Base-by-base conservation (phyloP, 1,140 invertebrate species). In the Drosophila rufa region DNA sequence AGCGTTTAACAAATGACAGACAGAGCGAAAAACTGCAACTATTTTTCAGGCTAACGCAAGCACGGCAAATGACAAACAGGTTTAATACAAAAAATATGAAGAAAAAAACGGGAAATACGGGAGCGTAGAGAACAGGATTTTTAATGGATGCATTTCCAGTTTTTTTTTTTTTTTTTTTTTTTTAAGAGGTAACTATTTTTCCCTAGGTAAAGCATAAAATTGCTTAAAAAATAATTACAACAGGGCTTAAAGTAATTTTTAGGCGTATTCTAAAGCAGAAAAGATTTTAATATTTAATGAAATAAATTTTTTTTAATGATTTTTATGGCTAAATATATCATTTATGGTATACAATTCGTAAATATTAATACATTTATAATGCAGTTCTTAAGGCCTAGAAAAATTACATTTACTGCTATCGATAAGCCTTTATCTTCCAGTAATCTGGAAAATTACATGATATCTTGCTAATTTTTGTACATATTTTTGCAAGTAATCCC, bases 1-100 rank as follows among this genome's bases (percentile, higher is more conserved):
- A 50, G 45, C n/a, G 14, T 73, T 70, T 58, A 59, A 73, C 69
- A 71, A 73, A 71, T 70, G 69, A 33, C 36, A 11, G 4, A 11
- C 36, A 46, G 11, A 22, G n/a, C n/a, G 9, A 12, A 71, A 50
- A 73, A 25, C 22, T 73, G 53, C 27, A 59, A 50, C 69, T 73
- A 60, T 73, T 59, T 73, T 73, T 71, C 55, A 73, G 27, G 43
- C 22, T 17, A 47, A 30, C 17, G 38, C 9, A 30, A 50, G 48
- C 33, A 43, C 48, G 66, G 45, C 51, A 58, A 58, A 59, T 59
- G 53, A 59, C 53, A 73, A 51, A 73, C 45, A 30, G 48, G 53
- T 51, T 47, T 47, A 12, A 25, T 30, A 33, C 27, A 25, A 25
- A 5, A 30, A 61, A 38, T 61, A 11, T 17, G 12, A 2, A 15